Evolutionary conservation across 2,888 invertebrate genomes (phyloP), one percentile per base, ranked within the genome.

Genomic region (Cristatella mucedo): DNA sequence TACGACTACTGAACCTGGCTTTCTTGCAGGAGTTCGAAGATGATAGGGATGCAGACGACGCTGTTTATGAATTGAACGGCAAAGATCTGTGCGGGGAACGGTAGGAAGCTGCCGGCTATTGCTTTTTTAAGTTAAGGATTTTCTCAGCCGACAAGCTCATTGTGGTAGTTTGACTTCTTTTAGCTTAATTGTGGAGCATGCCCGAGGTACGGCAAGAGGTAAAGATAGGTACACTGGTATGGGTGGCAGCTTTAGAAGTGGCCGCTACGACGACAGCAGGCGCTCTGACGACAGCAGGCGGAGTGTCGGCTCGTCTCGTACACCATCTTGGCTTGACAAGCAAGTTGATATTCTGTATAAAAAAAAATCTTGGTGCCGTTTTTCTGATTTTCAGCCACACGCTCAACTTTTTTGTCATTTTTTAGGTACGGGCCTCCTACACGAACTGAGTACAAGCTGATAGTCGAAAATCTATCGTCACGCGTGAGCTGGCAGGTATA

Each of bases 401-500:
- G n/a, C n/a, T n/a, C n/a, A n/a, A n/a, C n/a, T n/a, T n/a, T n/a
- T n/a, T n/a, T n/a, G n/a, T n/a, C n/a, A n/a, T n/a, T n/a, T n/a
- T n/a, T n/a, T 70, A 87, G 89, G 72, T 95, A 91, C 68, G 93
- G 93, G 49, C 91, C 93, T 54, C 95, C 95, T 41, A 84, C 86
- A 53, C 78, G 95, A 59, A 95, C 95, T 54, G 91, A 95, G 21
- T 84, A 91, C 68, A 79, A 93, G 53, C 75, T 95, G 49, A 80
- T 87, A 66, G 89, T 97, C 54, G 93, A 95, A 71, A 97, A 97
- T 72, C 74, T 97, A 50, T 93, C 91, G 49, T 91, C 89, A 65
- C 79, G 93, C 58, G 89, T 93, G 62, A 91, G 91, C 73, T 97
- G 95, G 95, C 95, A 95, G 89, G 93, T 93, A 81, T 77, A n/a